These are phyloP conservation scores for Zoanthus gigantus DNA, from an alignment of 92 coral and sea anemone genomes.

Conservation along the genomic window DNA sequence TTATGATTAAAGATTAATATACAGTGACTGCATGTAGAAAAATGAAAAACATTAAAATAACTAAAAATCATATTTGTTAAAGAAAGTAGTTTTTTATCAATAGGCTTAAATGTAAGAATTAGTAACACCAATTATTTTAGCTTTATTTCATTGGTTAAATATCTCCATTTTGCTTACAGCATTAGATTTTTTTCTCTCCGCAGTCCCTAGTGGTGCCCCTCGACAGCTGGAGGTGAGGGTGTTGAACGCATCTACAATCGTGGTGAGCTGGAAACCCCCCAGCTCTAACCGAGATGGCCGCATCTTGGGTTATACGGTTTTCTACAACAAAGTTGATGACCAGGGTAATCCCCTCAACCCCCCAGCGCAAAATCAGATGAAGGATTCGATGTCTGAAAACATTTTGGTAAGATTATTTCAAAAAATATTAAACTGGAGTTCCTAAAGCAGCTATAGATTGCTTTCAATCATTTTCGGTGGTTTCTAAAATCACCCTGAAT, in stretches of 20 bases:
- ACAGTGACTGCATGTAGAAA: no score
- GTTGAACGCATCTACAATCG: conserved; percentile 79
- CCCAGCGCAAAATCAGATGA: conserved; percentile 59
- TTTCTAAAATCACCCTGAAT: no score
- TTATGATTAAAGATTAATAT: no score
- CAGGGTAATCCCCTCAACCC: conserved; percentile 70
- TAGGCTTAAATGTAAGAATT: no score
- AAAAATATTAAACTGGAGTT: background rate
- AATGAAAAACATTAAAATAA: no score
- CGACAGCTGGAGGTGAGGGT: conserved; percentile 73
- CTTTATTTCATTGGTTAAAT: no score
- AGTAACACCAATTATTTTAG: no score
- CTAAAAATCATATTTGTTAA: no score
- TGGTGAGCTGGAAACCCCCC: conserved; percentile 82
- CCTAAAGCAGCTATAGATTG: background rate
- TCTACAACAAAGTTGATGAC: conserved; percentile 75
- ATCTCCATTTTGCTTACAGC: no score
- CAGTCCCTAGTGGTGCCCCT: conserved; percentile 94
- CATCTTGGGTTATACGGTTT: conserved; percentile 82
- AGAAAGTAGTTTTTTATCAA: no score
- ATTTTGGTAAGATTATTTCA: conserved; percentile 55
- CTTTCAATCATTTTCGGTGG: no score
- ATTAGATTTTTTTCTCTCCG: background rate
- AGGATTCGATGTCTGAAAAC: conserved; percentile 63
- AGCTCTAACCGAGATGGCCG: conserved; percentile 77